Percentiles rank a stretch among this genome's conserved stretches.
These are phyloP conservation scores for Dascillus cervinus DNA, from an alignment of 2,888 invertebrate genomes.

Conservation along the genomic window DNA sequence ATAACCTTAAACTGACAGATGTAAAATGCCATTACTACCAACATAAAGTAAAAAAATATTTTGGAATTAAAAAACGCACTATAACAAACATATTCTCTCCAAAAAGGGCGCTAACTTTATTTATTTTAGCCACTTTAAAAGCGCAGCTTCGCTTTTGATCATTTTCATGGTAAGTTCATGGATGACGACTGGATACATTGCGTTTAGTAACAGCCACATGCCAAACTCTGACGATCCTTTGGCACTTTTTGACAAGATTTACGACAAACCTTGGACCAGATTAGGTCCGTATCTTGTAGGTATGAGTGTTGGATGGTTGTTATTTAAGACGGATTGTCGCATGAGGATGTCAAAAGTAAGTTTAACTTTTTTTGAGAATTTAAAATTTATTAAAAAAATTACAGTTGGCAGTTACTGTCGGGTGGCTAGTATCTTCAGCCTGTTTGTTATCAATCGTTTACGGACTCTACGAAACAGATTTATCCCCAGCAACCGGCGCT, in stretches of 20 bases:
- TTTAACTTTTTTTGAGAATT: too few relatives aligned
- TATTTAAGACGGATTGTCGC: slow-evolving; percentile 75
- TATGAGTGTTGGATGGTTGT: slow-evolving; percentile 75
- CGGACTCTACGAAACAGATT: slow-evolving; percentile 65
- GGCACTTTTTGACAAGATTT: slow-evolving; percentile 80
- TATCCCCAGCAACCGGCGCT: slow-evolving; percentile 63
- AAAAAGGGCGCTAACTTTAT: too few relatives aligned
- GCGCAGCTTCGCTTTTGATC: slow-evolving; percentile 58
- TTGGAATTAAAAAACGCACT: too few relatives aligned
- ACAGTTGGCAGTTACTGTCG: slow-evolving; percentile 56
- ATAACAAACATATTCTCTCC: too few relatives aligned
- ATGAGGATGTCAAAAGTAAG: slow-evolving; percentile 63
- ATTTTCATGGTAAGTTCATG: slow-evolving; percentile 69
- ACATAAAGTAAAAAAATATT: too few relatives aligned
- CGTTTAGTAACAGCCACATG: slow-evolving; percentile 69
- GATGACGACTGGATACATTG: slow-evolving; percentile 71
- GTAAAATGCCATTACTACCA: too few relatives aligned
- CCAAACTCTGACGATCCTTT: slow-evolving; percentile 73
- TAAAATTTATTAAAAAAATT: too few relatives aligned
- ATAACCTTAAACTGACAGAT: too few relatives aligned
- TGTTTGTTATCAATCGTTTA: slow-evolving; percentile 68
- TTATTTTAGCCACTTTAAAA: slow-evolving; percentile 62
- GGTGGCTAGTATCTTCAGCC: slow-evolving; percentile 62
- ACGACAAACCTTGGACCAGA: slow-evolving; percentile 84
- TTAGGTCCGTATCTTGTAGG: slow-evolving; percentile 79